These are phyloP conservation scores for human (Homo sapiens) DNA, from an alignment of 2,113 vertebrate species.

Conservation along the genomic window GRCh38 chr17:13273501-13274000, in stretches of 20 bases:
- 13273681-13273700: constrained; percentile 44
- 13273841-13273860: constrained; percentile 35
- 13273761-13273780: constrained; percentile 61
- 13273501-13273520: neutral
- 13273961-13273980: neutral
- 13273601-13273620: constrained; percentile 24
- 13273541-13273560: neutral
- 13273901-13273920: constrained; percentile 44
- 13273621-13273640: neutral
- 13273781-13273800: constrained; percentile 51
- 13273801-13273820: constrained; percentile 56
- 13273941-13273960: neutral
- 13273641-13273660: neutral
- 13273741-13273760: constrained; percentile 7
- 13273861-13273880: constrained; percentile 59
- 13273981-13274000: constrained; percentile 39
- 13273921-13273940: neutral
- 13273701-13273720: constrained; percentile 40
- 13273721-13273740: constrained; percentile 45
- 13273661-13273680: constrained; percentile 48
- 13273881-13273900: neutral
- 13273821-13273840: constrained; percentile 13
- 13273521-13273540: neutral
- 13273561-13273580: constrained; percentile 23
- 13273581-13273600: neutral